A percentile compares a stretch with the other conserved stretches of the same genome.
These are phyloP conservation scores for Grus americana DNA, from an alignment of 2,113 vertebrate species.

Conservation along the genomic window DNA sequence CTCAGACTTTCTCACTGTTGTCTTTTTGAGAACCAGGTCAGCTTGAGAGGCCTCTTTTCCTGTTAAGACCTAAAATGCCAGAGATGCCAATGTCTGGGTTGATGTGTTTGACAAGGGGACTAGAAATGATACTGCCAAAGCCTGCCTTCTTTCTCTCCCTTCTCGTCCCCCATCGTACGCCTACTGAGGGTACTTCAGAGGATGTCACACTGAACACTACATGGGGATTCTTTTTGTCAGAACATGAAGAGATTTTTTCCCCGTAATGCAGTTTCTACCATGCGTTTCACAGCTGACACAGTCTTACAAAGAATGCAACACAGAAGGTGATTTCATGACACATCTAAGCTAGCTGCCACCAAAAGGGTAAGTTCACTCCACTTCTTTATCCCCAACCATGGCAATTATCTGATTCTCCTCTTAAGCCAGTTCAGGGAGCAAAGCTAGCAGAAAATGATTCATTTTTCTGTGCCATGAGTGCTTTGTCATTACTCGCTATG, in stretches of 20 bases:
- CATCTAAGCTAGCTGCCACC: neutral
- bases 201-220: neutral
- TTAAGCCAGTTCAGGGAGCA: neutral
- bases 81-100: neutral
- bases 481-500: neutral
- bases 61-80: neutral
- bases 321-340: neutral
- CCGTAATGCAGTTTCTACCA: neutral
- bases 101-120: neutral
- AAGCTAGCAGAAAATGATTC: neutral
- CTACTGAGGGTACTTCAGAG: neutral
- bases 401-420: neutral
- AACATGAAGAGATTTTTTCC: neutral
- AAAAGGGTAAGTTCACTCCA: neutral
- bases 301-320: neutral
- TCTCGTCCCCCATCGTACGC: neutral
- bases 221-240: neutral
- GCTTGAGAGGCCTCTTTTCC: neutral
- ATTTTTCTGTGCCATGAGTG: neutral
- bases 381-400: neutral
- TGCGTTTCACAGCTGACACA: neutral
- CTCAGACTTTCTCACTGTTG: neutral
- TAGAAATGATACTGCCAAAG: neutral
- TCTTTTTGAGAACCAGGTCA: neutral
- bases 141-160: neutral